A percentile compares a stretch with the other conserved stretches of the same genome.
phyloP scores from a whole-genome alignment of 2,888 invertebrate genomes.

The Drosophila macrospina region DNA sequence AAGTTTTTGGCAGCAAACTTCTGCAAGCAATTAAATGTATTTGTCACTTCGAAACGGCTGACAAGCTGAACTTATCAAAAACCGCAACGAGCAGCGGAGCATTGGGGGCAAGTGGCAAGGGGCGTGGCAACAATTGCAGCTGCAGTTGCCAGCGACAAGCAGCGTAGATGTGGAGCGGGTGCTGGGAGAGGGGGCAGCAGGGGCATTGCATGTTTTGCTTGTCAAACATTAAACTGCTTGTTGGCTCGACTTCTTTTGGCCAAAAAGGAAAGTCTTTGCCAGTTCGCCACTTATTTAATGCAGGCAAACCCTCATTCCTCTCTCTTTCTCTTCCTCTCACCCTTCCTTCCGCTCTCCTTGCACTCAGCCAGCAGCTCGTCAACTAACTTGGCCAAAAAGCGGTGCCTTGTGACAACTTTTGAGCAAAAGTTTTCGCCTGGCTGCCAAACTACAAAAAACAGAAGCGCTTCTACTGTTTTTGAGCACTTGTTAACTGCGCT shows the following conservation, averaged over 20 bases:
- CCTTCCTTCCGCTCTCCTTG: not conserved
- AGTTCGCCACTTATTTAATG: slow-evolving; percentile 53
- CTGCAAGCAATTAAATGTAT: slow-evolving; percentile 79
- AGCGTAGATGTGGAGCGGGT: slow-evolving; percentile 1
- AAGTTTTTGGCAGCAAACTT: slow-evolving; percentile 69
- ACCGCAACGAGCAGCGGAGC: too few species aligned
- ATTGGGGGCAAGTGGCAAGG: not conserved
- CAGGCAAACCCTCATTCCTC: slow-evolving; percentile 31
- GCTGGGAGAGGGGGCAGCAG: not conserved
- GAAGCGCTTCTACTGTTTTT: slow-evolving; percentile 50
- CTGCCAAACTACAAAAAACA: slow-evolving; percentile 46
- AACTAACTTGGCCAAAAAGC: slow-evolving; percentile 57
- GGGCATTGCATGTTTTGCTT: slow-evolving; percentile 62
- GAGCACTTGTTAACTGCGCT: slow-evolving; percentile 57
- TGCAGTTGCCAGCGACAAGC: slow-evolving; percentile 17
- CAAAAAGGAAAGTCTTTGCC: slow-evolving; percentile 40
- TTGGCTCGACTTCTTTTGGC: slow-evolving; percentile 52
- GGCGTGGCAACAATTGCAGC: slow-evolving; percentile 31
- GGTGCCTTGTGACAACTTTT: slow-evolving; percentile 65
- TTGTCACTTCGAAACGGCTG: slow-evolving; percentile 76
- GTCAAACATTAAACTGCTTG: slow-evolving; percentile 77
- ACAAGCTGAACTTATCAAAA: slow-evolving; percentile 68
- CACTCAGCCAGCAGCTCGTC: slow-evolving; percentile 15
- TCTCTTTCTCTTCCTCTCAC: too few species aligned
- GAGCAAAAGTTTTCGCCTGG: slow-evolving; percentile 57